phyloP scores from a whole-genome alignment of 2,113 vertebrate genomes.

The Chunga burmeisteri region DNA sequence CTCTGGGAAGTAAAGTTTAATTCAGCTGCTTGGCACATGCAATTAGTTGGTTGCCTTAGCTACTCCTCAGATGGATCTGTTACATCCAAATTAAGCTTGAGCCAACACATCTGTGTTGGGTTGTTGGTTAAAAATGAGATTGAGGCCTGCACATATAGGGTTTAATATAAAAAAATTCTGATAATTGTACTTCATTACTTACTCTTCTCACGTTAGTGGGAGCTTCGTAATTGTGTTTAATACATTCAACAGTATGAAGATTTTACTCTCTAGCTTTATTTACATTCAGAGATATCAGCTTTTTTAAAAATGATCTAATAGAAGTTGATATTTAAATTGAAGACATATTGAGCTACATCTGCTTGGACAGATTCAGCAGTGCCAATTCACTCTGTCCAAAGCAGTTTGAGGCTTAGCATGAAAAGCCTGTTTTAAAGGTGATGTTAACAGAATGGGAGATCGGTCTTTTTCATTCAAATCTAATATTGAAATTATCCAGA shows the following conservation, averaged over 20 bases:
- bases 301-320: not conserved
- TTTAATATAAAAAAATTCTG: not conserved
- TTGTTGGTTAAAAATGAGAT: not conserved
- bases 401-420: not conserved
- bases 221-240: not conserved
- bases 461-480: not conserved
- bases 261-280: not conserved
- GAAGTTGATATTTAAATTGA: not conserved
- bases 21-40: not conserved
- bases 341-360: not conserved
- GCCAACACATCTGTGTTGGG: not conserved
- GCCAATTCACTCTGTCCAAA: not conserved
- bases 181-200: not conserved
- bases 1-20: not conserved
- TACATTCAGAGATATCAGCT: not conserved
- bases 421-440: not conserved
- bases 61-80: not conserved
- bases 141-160: not conserved
- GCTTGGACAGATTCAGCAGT: not conserved
- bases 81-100: not conserved
- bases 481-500: not conserved
- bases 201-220: not conserved
- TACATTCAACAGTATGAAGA: not conserved
- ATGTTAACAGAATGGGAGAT: not conserved
- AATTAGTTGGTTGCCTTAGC: conserved; percentile 8